Base-by-base conservation (phyloP, 2,888 invertebrate genomes). In the Thereva unica region DNA sequence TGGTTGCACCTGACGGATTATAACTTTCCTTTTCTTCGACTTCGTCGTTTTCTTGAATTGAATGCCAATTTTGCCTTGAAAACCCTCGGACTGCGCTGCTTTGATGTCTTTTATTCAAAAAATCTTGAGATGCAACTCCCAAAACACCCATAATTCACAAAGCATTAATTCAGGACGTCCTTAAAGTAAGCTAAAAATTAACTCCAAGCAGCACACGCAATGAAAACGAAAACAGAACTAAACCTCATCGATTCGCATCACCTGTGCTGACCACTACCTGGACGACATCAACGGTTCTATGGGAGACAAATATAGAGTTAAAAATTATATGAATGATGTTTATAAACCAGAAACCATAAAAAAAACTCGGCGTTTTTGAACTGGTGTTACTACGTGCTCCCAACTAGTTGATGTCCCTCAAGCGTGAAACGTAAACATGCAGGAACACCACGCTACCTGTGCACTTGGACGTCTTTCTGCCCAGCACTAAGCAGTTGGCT, bases 141-240 rank as follows among this genome's bases (percentile, higher is more conserved):
- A 70, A 55, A 34, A 70, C 68, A 50, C 68, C 68, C 70, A 70
- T 70, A 1, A 5, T 44, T 38, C 9, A 23, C 4, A 50, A 3
- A 35, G 54, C 9, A 10, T 66, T 44, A 50, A 61, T 40, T 4
- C 40, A 37, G 38, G 12, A 41, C 38, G 23, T 35, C 4, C 35
- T 4, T 7, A 44, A 35, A 44, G 37, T 57, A 9, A 44, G 3
- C 10, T 41, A 41, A 34, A n/a, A 9, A 8, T 45, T 12, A 23
- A 63, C n/a, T 23, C 52, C 34, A 53, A 47, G 23, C 41, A 40
- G 23, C 23, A 23, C 44, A 64, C 50, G 23, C 38, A 65, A 55
- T 34, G 68, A 65, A 68, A 68, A 61, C 45, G 67, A 67, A 67
- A 67, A 67, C 63, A 67, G 49, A 67, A 67, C 65, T 68, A 55